Conservation (phyloP, 2,888 invertebrate genomes). For the Magallana nippona region DNA sequence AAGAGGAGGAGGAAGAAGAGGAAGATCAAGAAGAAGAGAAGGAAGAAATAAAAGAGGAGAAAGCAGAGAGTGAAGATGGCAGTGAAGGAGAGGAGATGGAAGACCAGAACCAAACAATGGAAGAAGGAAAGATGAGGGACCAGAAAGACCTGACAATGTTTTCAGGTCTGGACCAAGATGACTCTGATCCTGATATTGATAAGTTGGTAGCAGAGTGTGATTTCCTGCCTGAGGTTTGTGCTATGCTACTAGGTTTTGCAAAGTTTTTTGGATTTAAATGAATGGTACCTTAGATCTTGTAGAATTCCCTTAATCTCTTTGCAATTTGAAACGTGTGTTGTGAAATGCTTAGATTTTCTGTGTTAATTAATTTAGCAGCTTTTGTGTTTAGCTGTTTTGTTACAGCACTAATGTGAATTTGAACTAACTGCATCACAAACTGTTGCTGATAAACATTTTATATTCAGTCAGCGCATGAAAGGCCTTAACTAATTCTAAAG, state of each 20-base stretch:
- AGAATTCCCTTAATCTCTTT: no score
- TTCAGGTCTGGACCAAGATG: conserved; percentile 40
- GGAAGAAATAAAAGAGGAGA: conserved; percentile 47
- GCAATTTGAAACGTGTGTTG: no score
- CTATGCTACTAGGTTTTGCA: not conserved
- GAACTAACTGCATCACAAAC: no score
- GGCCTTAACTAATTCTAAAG: no score
- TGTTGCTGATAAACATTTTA: no score
- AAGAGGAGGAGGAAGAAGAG: conserved; percentile 49
- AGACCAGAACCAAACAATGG: not conserved
- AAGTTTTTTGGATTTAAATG: no score
- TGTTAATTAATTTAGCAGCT: no score
- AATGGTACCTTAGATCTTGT: no score
- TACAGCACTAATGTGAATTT: no score
- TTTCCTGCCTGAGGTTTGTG: conserved; percentile 40
- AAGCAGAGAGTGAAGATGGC: conserved; percentile 36
- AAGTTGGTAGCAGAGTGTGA: conserved; percentile 36
- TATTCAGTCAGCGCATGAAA: no score
- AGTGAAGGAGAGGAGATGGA: conserved; percentile 28
- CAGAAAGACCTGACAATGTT: conserved; percentile 35
- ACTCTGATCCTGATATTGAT: conserved; percentile 42
- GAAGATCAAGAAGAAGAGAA: conserved; percentile 50
- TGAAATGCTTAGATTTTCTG: no score
- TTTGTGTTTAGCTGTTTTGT: no score
- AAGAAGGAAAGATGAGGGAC: not conserved